Evolutionary conservation across 2,797 vertebrate genomes (phyloP).

Genomic region (Gephyroberyx darwinii): DNA sequence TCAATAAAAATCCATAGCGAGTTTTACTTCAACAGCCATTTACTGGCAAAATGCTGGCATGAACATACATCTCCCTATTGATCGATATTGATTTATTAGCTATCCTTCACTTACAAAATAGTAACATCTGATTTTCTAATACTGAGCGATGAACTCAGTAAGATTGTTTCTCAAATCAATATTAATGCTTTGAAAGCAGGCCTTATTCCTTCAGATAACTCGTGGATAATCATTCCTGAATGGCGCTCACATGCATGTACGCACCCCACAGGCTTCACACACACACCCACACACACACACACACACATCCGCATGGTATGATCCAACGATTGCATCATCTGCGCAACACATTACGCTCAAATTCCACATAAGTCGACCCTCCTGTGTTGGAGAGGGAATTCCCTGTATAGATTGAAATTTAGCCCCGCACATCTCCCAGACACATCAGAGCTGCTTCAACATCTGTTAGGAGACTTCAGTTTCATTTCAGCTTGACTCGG

Average conservation of each 20-base stretch:
- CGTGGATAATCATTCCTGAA: neutral
- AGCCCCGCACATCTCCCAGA: neutral
- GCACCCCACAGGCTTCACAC: neutral
- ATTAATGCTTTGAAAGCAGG: neutral
- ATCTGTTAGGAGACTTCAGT: neutral
- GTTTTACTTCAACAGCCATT: neutral
- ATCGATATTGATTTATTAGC: neutral
- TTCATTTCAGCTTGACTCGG: neutral
- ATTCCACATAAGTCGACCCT: neutral
- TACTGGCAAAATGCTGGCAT: neutral
- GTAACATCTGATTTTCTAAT: neutral
- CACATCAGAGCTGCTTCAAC: neutral
- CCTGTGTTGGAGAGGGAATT: neutral
- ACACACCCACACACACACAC: neutral
- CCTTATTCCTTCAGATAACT: neutral
- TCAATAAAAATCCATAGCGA: neutral
- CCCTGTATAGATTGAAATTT: slow-evolving; percentile 4
- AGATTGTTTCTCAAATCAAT: neutral
- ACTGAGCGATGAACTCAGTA: neutral
- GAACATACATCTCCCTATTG: neutral
- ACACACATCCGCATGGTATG: neutral
- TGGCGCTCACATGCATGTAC: neutral
- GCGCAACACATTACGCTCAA: slow-evolving; percentile 2
- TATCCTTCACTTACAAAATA: neutral
- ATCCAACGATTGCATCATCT: slow-evolving; percentile 20